Conservation (phyloP, 2,888 invertebrate species). For the Tenthredo scrophulariae region DNA sequence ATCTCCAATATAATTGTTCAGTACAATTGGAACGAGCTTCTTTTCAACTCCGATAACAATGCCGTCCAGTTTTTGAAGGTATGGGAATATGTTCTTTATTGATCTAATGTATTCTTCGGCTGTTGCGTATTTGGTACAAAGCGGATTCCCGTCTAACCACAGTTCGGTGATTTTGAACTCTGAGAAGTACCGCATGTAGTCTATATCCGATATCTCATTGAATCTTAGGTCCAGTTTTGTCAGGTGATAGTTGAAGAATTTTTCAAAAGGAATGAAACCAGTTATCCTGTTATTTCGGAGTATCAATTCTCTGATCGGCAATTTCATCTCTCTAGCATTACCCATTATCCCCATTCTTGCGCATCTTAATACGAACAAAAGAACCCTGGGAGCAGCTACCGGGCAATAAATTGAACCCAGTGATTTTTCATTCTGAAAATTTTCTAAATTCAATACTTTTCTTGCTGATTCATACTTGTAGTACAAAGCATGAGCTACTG, state of each 20-base stretch:
- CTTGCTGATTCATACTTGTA: constrained; percentile 66
- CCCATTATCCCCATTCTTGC: constrained; percentile 63
- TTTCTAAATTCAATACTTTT: constrained; percentile 70
- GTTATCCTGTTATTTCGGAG: constrained; percentile 69
- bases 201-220: constrained; percentile 70
- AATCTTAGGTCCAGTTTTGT: constrained; percentile 71
- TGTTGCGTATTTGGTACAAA: constrained; percentile 67
- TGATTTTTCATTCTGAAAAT: constrained; percentile 70
- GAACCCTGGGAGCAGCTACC: constrained; percentile 67
- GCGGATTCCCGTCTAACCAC: constrained; percentile 75
- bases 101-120: constrained; percentile 70
- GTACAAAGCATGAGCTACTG: constrained; percentile 66
- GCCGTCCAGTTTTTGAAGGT: constrained; percentile 72
- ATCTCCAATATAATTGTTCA: constrained; percentile 68
- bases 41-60: constrained; percentile 68
- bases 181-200: constrained; percentile 68
- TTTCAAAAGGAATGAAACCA: constrained; percentile 67
- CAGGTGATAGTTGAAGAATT: constrained; percentile 69
- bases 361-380: constrained; percentile 68
- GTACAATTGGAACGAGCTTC: constrained; percentile 65
- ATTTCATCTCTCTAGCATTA: constrained; percentile 61
- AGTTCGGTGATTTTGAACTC: constrained; percentile 74
- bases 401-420: constrained; percentile 72
- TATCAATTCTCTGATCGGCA: constrained; percentile 71
- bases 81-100: constrained; percentile 70